Conservation (phyloP, 2,888 invertebrate genomes). For the Heliconius sara region DNA sequence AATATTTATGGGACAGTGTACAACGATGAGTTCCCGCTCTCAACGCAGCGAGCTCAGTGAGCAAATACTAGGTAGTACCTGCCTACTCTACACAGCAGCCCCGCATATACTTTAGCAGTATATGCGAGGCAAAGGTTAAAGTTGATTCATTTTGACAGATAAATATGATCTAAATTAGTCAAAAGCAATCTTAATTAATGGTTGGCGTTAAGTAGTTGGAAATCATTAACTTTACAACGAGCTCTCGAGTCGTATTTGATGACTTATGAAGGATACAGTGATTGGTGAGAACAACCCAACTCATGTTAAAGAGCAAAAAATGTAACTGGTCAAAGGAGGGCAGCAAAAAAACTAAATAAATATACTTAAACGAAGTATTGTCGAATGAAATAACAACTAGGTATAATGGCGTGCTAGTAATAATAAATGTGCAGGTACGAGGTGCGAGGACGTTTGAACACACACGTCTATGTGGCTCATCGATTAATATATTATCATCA, state of each 20-base stretch:
- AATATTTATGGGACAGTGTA: neutral
- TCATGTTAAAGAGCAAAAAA: constrained; percentile 20
- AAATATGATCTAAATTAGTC: constrained; percentile 38
- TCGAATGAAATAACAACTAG: constrained; percentile 18
- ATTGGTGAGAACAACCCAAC: constrained; percentile 16
- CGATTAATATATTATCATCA: constrained; percentile 9
- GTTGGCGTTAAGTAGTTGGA: constrained; percentile 29
- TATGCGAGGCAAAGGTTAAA: neutral
- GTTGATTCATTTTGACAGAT: neutral
- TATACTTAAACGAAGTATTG: constrained; percentile 22
- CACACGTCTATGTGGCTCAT: constrained; percentile 16
- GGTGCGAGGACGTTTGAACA: constrained; percentile 23
- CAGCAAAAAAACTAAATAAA: constrained; percentile 20
- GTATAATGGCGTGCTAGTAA: constrained; percentile 11
- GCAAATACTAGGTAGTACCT: no score
- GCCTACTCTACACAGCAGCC: no score
- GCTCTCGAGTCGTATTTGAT: constrained; percentile 11
- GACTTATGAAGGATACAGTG: constrained; percentile 16
- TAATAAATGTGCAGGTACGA: constrained; percentile 11
- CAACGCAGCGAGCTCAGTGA: neutral
- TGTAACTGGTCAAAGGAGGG: constrained; percentile 8
- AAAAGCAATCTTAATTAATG: constrained; percentile 34
- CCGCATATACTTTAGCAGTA: no score
- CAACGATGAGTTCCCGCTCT: neutral
- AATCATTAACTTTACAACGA: constrained; percentile 33